Percentiles rank a stretch among this genome's conserved stretches.
Evolutionary conservation across 2,797 vertebrate genomes (phyloP).

Genomic region (Malacoctenus gilli): DNA sequence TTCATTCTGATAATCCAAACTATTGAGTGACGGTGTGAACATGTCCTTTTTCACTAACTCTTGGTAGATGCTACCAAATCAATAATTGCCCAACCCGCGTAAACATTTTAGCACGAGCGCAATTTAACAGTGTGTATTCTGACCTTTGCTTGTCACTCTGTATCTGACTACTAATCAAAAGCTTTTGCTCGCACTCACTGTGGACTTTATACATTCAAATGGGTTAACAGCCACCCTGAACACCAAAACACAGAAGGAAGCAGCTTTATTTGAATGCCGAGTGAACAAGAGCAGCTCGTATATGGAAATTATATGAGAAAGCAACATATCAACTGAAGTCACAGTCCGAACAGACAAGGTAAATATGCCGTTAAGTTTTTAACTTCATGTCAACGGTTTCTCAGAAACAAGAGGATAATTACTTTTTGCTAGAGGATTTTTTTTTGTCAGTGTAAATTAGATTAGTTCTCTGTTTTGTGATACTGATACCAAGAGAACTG

Average conservation of each 20-base stretch:
- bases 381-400: neutral
- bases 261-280: fast-evolving
- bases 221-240: neutral
- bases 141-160: neutral
- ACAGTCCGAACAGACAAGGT: neutral
- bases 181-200: slow-evolving; percentile 1
- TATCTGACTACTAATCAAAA: slow-evolving; percentile 6
- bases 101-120: neutral
- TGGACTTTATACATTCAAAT: slow-evolving; percentile 1
- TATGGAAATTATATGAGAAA: neutral
- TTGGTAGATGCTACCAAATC: too few relatives aligned
- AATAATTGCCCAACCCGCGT: too few relatives aligned
- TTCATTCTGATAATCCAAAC: too few relatives aligned
- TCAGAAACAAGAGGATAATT: too few relatives aligned
- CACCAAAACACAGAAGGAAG: neutral
- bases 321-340: neutral
- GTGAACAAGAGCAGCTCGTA: neutral
- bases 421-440: too few relatives aligned
- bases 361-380: slow-evolving; percentile 1
- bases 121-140: slow-evolving; percentile 1
- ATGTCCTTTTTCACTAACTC: too few relatives aligned
- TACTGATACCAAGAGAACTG: too few relatives aligned
- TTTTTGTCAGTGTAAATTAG: too few relatives aligned
- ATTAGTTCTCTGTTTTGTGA: too few relatives aligned
- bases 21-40: too few relatives aligned